Base-by-base conservation (phyloP, 1,140 invertebrate species). In the Halesus radiatus region DNA sequence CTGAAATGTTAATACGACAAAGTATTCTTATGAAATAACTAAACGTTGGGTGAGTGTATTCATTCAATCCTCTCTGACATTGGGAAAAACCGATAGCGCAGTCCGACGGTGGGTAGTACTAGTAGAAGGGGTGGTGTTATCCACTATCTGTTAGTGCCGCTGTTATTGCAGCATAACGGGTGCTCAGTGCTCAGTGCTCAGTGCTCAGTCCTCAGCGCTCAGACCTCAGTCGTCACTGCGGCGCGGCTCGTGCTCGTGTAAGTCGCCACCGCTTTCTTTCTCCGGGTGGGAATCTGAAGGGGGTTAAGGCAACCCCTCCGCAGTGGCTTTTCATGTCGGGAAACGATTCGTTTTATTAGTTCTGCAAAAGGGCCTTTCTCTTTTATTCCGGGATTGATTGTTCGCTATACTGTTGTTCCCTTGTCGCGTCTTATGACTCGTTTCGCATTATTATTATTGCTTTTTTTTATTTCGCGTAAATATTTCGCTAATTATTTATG, bases 91-190 rank as follows among this genome's bases (percentile, higher is more conserved):
- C 10, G 37, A 45, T 13, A 45, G 37, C 37, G 1, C 8, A 45
- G 10, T 10, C 10, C 37, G 37, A 37, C 7, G 7, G 32, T 37
- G 32, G 32, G 4, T 37, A 8, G 32, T 37, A 37, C 4, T 37
- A 8, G 32, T 37, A 37, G 32, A 13, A 45, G 54, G n/a, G n/a
- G 54, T 22, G 54, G 54, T 56, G 72, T 62, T 18, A 54, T 74
- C 79, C 45, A 64, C 73, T 68, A 80, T 76, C 60, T 20, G 53
- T 72, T 29, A 73, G 62, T 74, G 80, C 64, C 68, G 50, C 26
- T 76, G 80, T 81, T 81, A 78, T 81, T 77, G 80, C 76, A 73
- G 50, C 80, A 76, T 74, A 81, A 81, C 80, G 53, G 75, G 72
- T 45, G 26, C 45, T 70, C 54, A 56, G 54, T 54, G n/a, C n/a